Base-by-base conservation (phyloP, 2,113 vertebrate species). In the Zonotrichia leucophrys region DNA sequence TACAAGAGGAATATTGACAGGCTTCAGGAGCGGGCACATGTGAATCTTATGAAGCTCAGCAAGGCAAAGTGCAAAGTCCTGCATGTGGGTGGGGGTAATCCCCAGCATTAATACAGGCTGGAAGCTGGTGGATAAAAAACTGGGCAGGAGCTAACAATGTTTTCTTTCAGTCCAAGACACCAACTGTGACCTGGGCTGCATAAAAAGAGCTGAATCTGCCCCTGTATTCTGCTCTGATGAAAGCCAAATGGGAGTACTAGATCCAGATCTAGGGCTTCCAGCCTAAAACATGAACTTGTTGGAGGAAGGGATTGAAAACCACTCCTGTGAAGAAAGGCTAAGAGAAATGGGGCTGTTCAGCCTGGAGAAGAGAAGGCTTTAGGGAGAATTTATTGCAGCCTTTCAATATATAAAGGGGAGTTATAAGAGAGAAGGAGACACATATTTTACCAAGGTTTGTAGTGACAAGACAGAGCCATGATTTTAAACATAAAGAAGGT, bases 21-120 rank as follows among this genome's bases (percentile, higher is more conserved):
- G 21, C 25, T 80, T 73, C 50, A 37, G 35, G 11, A 35, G 14
- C 23, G 21, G 25, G 18, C 30, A 31, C 12, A 31, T 0, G 0
- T 35, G 42, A 64, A 64, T 41, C 9, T 22, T 16, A 35, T 18
- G 13, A 56, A 42, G 30, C 18, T 42, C 49, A 35, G 25, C 2
- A 25, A 42, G 41, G 17, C 10, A 30, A 41, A 62, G 23, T n/a
- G 74, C 12, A n/a, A 69, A 62, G 15, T 39, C 19, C 21, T 49
- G 14, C 17, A 27, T 27, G 14, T 22, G 12, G 13, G 9, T 14
- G 41, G 20, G 11, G 13, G 20, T 9, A 35, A 31, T 25, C 13
- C 16, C 20, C 56, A 49, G 9, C 24, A 56, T 41, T 14, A 35
- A 18, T 31, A 41, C 16, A 35, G 41, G 15, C 11, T 3, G 5